Base-by-base conservation (phyloP, 2,888 invertebrate genomes). In the Megalurothrips usitatus region DNA sequence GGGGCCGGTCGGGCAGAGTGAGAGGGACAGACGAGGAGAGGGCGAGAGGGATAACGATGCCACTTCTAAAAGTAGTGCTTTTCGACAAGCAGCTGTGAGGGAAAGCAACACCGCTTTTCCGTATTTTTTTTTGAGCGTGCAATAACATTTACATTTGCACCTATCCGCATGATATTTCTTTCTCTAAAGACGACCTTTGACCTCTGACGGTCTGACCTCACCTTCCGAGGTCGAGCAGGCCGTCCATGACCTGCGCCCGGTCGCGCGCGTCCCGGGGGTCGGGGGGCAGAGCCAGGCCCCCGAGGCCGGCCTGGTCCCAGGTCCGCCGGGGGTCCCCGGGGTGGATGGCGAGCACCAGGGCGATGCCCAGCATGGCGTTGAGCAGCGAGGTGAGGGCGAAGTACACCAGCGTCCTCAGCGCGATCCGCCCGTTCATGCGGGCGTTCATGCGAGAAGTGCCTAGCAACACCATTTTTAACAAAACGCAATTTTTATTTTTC, bases 161-260 rank as follows among this genome's bases (percentile, higher is more conserved):
- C 6, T 6, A 43, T 43, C 34, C 2, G n/a, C n/a, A 43, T 43
- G 34, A 4, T 43, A 4, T 43, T 43, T 43, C 6, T 43, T 43
- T 43, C 34, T 43, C 34, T 43, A 6, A 43, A 6, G 34, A 43
- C 6, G 34, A 43, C 2, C 34, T 43, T 43, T 43, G 34, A 43
- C 34, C 34, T 43, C 34, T 43, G 6, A 2, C 2, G 34, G 6
- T 43, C 6, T 43, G 68, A 81, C 82, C 89, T 88, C 87, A 95
- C 95, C 96, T 91, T 86, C 97, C 95, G 86, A 97, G 91, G 90
- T 97, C 97, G 86, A 97, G 89, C 84, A 96, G 90, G 85, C 96
- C 96, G 86, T 97, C 96, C 87, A 96, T 87, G 82, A 93, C 92
- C 68, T 75, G 68, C 11, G 68, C 68, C 11, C 68, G 68, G 68